Conservation (phyloP, 37 sponge, comb jelly and placozoan genomes). For the Oscarella lobularis region DNA sequence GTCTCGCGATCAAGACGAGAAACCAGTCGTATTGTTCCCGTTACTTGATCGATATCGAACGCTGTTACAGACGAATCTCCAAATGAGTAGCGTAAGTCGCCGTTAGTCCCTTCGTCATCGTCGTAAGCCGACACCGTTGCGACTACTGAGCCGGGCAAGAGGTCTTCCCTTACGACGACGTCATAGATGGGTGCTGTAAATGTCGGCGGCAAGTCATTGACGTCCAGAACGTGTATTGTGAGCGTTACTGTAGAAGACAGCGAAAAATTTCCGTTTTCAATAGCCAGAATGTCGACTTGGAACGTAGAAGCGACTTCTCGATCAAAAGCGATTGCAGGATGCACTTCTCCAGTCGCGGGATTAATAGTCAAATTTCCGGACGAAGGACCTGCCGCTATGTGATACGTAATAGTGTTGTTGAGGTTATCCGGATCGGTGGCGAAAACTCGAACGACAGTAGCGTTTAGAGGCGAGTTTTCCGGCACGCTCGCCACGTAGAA, state of each 20-base stretch:
- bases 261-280: background rate
- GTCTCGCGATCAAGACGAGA: background rate
- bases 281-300: background rate
- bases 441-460: background rate
- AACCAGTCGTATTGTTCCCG: background rate
- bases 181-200: background rate
- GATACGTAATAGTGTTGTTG: background rate
- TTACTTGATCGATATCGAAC: background rate
- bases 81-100: background rate
- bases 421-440: background rate
- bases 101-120: slow-evolving; percentile 5
- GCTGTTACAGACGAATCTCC: background rate
- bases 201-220: slow-evolving; percentile 10
- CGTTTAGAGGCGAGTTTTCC: background rate
- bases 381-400: background rate
- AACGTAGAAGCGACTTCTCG: slow-evolving; percentile 2
- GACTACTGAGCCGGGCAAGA: background rate
- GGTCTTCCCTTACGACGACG: background rate
- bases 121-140: slow-evolving; percentile 1
- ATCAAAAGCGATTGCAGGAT: background rate
- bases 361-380: background rate
- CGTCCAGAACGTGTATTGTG: background rate
- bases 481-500: background rate
- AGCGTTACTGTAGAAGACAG: slow-evolving; percentile 4
- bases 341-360: slow-evolving; percentile 3